A percentile compares a stretch with the other conserved stretches of the same genome.
Conservation (phyloP, 1,140 invertebrate genomes). For the Drosophila pectinifera region DNA sequence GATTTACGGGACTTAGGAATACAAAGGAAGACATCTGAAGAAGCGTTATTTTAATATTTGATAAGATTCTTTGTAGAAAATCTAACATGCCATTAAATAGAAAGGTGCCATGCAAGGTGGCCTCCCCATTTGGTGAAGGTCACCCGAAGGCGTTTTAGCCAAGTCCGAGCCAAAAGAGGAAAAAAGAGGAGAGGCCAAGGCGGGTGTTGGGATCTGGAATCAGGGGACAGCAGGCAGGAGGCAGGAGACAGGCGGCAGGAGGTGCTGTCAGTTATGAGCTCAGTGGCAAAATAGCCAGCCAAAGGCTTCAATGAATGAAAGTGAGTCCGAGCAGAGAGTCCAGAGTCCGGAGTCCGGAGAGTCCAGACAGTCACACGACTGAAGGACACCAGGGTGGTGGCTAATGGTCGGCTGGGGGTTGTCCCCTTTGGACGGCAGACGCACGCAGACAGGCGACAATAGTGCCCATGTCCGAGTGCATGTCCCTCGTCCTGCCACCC, state of each 20-base stretch:
- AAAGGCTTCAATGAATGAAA: constrained; percentile 68
- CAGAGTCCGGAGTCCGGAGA: constrained; percentile 9
- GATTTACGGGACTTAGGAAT: too few relatives aligned
- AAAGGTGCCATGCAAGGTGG: not conserved
- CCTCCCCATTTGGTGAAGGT: constrained; percentile 6
- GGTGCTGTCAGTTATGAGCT: constrained; percentile 52
- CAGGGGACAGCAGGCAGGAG: constrained; percentile 1
- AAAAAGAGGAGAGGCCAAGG: not conserved
- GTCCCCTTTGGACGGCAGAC: constrained; percentile 23
- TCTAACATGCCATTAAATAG: not conserved
- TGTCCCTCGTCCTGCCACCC: constrained; percentile 36
- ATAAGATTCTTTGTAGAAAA: too few relatives aligned
- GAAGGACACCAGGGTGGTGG: constrained; percentile 14
- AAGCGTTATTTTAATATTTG: too few relatives aligned
- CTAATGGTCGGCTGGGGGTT: constrained; percentile 11
- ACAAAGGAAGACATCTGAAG: too few relatives aligned
- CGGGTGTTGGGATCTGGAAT: not conserved
- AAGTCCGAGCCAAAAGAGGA: not conserved
- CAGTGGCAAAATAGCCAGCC: constrained; percentile 53
- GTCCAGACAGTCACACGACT: constrained; percentile 26
- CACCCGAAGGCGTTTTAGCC: constrained; percentile 16
- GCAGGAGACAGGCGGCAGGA: not conserved
- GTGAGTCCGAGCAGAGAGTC: constrained; percentile 45
- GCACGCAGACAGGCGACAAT: constrained; percentile 57
- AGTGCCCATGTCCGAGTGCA: constrained; percentile 41